These are phyloP conservation scores for Carettochelys insculpta DNA, from an alignment of 2,113 vertebrate species.

Conservation along the genomic window DNA sequence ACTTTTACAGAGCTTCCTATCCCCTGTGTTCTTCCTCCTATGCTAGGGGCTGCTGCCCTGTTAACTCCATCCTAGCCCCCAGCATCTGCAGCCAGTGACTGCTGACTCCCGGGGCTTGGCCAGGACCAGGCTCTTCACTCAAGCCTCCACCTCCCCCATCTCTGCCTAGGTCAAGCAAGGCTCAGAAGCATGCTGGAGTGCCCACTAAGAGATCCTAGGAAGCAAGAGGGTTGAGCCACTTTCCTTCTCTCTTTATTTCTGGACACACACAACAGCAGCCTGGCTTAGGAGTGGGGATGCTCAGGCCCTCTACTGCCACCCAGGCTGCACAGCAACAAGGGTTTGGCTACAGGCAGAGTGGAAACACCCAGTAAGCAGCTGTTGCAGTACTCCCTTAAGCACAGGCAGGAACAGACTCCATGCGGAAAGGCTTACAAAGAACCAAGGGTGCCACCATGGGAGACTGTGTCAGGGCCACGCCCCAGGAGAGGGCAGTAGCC, in stretches of 20 bases:
- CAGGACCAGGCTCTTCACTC: slow-evolving; percentile 10
- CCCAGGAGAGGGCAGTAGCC: neutral
- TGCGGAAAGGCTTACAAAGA: neutral
- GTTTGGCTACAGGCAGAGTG: slow-evolving; percentile 52
- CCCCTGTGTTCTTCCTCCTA: neutral
- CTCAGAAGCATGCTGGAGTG: neutral
- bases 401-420: neutral
- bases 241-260: slow-evolving; percentile 74
- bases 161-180: neutral
- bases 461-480: neutral
- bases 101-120: neutral
- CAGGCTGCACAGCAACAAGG: slow-evolving; percentile 19
- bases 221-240: slow-evolving; percentile 49
- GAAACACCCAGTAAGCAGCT: slow-evolving; percentile 31
- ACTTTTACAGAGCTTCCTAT: neutral
- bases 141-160: neutral
- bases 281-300: neutral
- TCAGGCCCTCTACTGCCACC: slow-evolving; percentile 36
- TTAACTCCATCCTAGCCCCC: neutral
- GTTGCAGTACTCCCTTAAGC: neutral
- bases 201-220: neutral
- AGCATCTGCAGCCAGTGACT: neutral
- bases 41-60: neutral
- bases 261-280: slow-evolving; percentile 64
- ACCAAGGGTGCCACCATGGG: neutral